Evolutionary conservation across 2,113 vertebrate species (phyloP).

Genomic region (Pseudorectes ferrugineus): DNA sequence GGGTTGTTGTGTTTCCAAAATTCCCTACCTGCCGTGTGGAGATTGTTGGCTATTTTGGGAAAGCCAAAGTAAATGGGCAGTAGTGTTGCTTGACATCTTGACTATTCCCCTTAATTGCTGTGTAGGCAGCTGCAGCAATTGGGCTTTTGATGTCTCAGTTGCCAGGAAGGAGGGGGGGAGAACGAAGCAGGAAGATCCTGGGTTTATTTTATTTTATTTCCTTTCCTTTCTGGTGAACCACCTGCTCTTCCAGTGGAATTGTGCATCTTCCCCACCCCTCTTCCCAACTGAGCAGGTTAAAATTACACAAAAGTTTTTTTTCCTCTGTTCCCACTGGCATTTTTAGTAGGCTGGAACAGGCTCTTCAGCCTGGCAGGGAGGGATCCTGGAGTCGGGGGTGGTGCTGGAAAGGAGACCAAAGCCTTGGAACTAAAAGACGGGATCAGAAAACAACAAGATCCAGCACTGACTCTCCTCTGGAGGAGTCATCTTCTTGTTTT

Average conservation of each 20-base stretch:
- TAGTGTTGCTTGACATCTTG: constrained; percentile 29
- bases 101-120: constrained; percentile 14
- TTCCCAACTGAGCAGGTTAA: background rate
- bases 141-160: constrained; percentile 6
- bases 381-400: background rate
- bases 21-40: background rate
- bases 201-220: background rate
- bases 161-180: background rate
- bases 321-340: background rate
- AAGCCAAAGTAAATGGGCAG: constrained; percentile 19
- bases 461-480: background rate
- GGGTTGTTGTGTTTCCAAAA: background rate
- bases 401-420: background rate
- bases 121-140: constrained; percentile 23
- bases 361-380: background rate
- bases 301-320: background rate
- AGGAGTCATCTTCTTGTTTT: background rate
- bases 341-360: background rate
- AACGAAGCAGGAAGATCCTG: background rate
- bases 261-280: background rate
- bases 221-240: background rate
- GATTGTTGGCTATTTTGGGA: background rate
- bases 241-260: background rate
- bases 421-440: background rate
- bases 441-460: background rate